Conservation (phyloP, 2,888 invertebrate species). For the Neoitamus cyanurus region DNA sequence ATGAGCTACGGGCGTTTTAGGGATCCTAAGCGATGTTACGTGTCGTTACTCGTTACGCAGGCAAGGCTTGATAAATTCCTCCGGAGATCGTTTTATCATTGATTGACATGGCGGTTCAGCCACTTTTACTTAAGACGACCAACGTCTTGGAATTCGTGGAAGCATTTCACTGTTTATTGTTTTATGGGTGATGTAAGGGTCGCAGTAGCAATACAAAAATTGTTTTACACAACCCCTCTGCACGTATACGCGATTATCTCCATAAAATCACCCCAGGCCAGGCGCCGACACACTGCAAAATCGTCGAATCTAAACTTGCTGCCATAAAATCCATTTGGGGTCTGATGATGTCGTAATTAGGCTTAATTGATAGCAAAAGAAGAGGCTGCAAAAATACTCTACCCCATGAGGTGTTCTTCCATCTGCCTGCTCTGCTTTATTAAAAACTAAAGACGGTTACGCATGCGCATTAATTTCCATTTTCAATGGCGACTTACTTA, state of each 20-base stretch:
- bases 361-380: slow-evolving; percentile 1
- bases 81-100: neutral
- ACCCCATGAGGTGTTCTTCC: neutral
- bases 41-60: neutral
- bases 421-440: neutral
- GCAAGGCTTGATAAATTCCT: neutral
- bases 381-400: neutral
- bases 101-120: neutral
- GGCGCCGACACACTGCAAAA: neutral
- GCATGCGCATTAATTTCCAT: slow-evolving; percentile 20
- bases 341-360: slow-evolving; percentile 6
- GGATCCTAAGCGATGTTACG: neutral
- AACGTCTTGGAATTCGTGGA: neutral
- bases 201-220: neutral
- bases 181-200: neutral
- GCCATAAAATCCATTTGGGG: neutral
- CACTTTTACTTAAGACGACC: neutral
- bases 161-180: neutral
- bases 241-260: neutral
- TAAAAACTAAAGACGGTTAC: neutral
- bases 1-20: neutral
- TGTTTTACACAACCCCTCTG: neutral
- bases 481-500: neutral
- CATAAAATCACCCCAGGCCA: neutral
- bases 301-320: neutral